Evolutionary conservation across 2,797 vertebrate species (phyloP), one percentile per base, ranked within the genome.

Genomic region (Poecilia velifera): DNA sequence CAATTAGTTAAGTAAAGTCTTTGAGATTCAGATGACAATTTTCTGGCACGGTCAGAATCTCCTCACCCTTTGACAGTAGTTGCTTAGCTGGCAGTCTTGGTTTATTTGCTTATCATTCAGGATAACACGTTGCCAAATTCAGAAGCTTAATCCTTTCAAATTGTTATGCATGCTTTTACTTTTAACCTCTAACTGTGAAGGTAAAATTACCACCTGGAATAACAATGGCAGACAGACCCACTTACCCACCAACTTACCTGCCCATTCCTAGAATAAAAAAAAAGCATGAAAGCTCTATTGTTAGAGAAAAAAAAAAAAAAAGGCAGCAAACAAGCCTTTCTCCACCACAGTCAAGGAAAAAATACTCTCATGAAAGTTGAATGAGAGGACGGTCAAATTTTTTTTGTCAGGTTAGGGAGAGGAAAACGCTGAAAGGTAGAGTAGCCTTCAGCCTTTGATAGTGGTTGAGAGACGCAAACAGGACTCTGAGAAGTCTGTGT

Each of bases 171-270:
- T 96, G 94, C 95, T 91, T 91, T 25, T 49, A 41, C 43, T 41
- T 64, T 53, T 53, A 53, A 53, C 2, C 1, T 25, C 49, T 53
- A 20, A 9, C 49, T 8, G 49, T 79, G n/a, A 53, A 49, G 20
- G 43, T 77, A 76, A 34, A 25, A 71, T 77, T 55, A 70, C 49
- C 47, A 28, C 66, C 74, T 81, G 78, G 73, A 47, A 82, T 71
- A n/a, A 76, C 81, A 83, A 45, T 43, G 75, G 83, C 81, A 64
- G 84, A 81, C 79, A 76, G 82, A 86, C 90, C 73, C 83, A 95
- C 94, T 95, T 94, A 94, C 92, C 94, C 90, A 73, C 66, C 75
- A 84, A 95, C 94, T 96, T 95, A 96, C 95, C 94, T 91, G 80
- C 59, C 85, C 72, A 70, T 68, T 76, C 72, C 74, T 74, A 88